Base-by-base conservation (phyloP, 2,888 invertebrate genomes). In the Thera britannica region DNA sequence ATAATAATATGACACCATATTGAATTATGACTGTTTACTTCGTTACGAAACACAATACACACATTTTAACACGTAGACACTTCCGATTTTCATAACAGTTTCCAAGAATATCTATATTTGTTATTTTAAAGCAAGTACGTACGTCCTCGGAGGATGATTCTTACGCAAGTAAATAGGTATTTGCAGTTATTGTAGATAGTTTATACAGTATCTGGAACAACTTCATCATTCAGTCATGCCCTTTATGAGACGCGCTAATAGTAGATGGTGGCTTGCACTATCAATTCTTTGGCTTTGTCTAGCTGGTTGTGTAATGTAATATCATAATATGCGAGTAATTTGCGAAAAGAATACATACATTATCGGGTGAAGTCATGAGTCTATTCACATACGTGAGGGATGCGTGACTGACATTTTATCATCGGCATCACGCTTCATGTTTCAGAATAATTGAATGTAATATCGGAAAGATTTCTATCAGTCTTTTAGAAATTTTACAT, bases 341-440 rank as follows among this genome's bases (percentile, higher is more conserved):
- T 61, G 57, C 35, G n/a, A 49, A 64, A 54, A 65, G 58, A 60
- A 55, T 41, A 59, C 49, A 58, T 58, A 48, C 52, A 57, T 57
- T 41, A 62, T 51, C 62, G 48, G 56, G 52, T 72, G 72, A 72
- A 69, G 69, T 72, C 72, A 72, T 69, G 51, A 8, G 23, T 67
- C 59, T 72, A 72, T 72, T 67, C 67, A 46, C 58, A 67, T 46
- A 55, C 63, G 41, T 66, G 62, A 69, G 51, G 52, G 46, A 58
- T 1, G 46, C 57, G 48, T 64, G 63, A 64, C 60, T 58, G 58
- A 41, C 55, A 51, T 61, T 23, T 58, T 62, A 62, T 48, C 52
- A 61, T 51, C 51, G 7, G 51, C 12, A 51, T 61, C 36, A 48
- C 36, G 36, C 51, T 58, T 60, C 46, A 65, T 51, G 41, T 48